phyloP scores from a whole-genome alignment of 2,113 vertebrate species.

The Misgurnus anguillicaudatus region DNA sequence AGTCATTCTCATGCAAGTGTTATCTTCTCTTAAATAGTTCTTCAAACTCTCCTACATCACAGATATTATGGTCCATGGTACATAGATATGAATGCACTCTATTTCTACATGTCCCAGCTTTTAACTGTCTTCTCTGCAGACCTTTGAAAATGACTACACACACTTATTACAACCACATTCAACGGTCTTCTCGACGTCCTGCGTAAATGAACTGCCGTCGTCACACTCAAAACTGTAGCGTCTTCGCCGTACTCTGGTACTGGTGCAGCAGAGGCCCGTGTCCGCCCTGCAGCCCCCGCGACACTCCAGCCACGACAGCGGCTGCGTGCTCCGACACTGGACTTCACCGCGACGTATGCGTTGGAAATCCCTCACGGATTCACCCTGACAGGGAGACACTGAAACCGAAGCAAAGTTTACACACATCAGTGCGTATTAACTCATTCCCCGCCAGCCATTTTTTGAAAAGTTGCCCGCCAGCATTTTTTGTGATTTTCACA shows the following conservation, averaged over 20 bases:
- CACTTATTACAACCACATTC: slow-evolving; percentile 92
- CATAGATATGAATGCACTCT: not conserved
- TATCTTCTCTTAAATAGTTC: slow-evolving; percentile 3
- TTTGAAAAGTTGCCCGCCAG: too few species aligned
- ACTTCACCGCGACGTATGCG: slow-evolving; percentile 92
- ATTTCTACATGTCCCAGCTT: not conserved
- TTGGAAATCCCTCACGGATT: slow-evolving; percentile 89
- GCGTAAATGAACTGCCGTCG: slow-evolving; percentile 90
- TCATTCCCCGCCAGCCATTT: too few species aligned
- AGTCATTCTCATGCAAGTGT: slow-evolving; percentile 23
- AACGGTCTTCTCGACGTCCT: slow-evolving; percentile 95
- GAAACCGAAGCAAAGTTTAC: not conserved
- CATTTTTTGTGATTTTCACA: too few species aligned
- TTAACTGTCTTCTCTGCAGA: not conserved
- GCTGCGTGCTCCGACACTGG: slow-evolving; percentile 93
- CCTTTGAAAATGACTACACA: slow-evolving; percentile 71
- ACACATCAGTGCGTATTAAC: not conserved
- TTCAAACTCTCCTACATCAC: slow-evolving; percentile 19
- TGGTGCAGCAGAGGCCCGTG: slow-evolving; percentile 79
- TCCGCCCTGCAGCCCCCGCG: slow-evolving; percentile 75
- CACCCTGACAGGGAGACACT: slow-evolving; percentile 90
- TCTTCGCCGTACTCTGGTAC: slow-evolving; percentile 86
- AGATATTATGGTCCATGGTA: slow-evolving; percentile 14
- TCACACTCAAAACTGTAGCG: slow-evolving; percentile 95
- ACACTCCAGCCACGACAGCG: slow-evolving; percentile 92